A percentile compares a stretch with the other conserved stretches of the same genome.
These are phyloP conservation scores for Ophioderma brevispina DNA, from an alignment of 35 echinoderm and acorn worm genomes.

Conservation along the genomic window DNA sequence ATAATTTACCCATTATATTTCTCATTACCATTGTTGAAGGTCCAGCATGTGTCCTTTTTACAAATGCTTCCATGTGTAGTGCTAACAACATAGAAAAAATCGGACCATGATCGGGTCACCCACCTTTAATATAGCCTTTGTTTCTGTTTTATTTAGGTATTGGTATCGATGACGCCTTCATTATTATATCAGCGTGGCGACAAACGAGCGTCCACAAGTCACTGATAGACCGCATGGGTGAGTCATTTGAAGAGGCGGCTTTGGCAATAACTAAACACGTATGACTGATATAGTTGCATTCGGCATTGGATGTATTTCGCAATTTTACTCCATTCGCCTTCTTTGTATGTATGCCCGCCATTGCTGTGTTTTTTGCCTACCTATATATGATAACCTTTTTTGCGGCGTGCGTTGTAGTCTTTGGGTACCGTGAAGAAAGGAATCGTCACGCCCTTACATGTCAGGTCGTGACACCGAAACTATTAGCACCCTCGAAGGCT, in stretches of 20 bases:
- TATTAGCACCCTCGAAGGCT: not conserved
- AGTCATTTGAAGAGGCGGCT: constrained; percentile 42
- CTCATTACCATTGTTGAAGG: too few relatives aligned
- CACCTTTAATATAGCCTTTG: not conserved
- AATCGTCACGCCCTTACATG: constrained; percentile 17
- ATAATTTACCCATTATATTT: too few relatives aligned
- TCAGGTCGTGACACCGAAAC: not conserved
- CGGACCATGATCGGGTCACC: too few relatives aligned
- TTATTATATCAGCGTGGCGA: constrained; percentile 56
- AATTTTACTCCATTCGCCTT: constrained; percentile 41
- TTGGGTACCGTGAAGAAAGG: constrained; percentile 16
- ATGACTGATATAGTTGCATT: constrained; percentile 58
- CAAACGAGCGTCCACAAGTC: not conserved
- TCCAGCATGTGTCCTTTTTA: too few relatives aligned
- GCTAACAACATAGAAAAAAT: too few relatives aligned
- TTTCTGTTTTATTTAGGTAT: constrained; percentile 38
- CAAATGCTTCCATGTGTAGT: too few relatives aligned
- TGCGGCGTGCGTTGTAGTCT: constrained; percentile 34
- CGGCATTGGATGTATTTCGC: constrained; percentile 34
- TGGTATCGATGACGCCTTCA: constrained; percentile 70
- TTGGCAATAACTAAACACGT: constrained; percentile 58
- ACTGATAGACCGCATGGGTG: constrained; percentile 31
- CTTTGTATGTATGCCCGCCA: constrained; percentile 50
- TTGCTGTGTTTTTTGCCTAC: constrained; percentile 53
- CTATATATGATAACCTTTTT: constrained; percentile 63